Evolutionary conservation across 2,888 invertebrate species (phyloP).

Genomic region (Corbicula japonica): DNA sequence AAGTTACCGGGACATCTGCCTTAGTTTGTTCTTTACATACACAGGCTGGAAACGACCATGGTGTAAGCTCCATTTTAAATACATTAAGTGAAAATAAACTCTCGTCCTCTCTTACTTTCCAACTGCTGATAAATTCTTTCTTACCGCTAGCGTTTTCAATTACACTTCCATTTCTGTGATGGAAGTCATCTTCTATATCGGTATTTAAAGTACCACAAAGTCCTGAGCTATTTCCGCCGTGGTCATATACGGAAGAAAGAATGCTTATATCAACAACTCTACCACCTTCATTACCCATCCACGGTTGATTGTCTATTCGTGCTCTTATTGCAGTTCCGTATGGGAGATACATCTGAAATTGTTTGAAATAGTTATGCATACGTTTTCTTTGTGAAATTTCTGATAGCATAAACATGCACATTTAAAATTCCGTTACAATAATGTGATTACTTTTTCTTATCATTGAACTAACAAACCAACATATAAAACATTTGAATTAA

Average conservation of each 20-base stretch:
- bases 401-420: no score
- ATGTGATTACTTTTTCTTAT: no score
- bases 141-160: neutral
- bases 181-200: conserved; percentile 14
- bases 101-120: neutral
- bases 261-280: conserved; percentile 30
- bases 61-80: neutral
- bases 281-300: conserved; percentile 32
- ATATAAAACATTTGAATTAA: no score
- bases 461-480: no score
- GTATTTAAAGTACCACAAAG: conserved; percentile 35
- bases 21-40: conserved; percentile 2
- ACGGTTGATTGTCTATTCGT: conserved; percentile 41
- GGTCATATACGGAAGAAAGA: conserved; percentile 23
- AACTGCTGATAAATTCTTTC: conserved; percentile 2
- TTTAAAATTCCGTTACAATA: no score
- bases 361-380: no score
- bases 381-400: no score
- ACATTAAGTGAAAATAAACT: conserved; percentile 22
- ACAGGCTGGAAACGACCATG: conserved; percentile 28
- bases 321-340: conserved; percentile 43
- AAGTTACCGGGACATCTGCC: neutral
- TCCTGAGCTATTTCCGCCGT: conserved; percentile 29
- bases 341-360: conserved; percentile 41
- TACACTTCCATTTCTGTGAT: neutral